Evolutionary conservation across 2,113 vertebrate species (phyloP).

Genomic region (Cochlearius cochlearius): DNA sequence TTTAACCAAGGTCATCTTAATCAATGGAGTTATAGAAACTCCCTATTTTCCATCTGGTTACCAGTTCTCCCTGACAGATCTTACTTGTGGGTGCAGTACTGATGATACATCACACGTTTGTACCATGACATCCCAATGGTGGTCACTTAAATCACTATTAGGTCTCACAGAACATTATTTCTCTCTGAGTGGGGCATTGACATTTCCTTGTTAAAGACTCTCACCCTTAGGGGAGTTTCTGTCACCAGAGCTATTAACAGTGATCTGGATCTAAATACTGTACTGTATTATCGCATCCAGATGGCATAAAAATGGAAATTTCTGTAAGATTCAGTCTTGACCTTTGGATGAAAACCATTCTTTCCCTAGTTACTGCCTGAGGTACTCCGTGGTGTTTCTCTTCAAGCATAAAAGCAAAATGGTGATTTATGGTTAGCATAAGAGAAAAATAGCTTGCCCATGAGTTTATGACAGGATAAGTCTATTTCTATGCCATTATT

Average conservation of each 20-base stretch:
- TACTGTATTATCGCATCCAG: neutral
- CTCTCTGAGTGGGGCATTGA: constrained; percentile 41
- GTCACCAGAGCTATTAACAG: constrained; percentile 56
- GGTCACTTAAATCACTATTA: constrained; percentile 41
- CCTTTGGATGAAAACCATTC: constrained; percentile 61
- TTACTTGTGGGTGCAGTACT: neutral
- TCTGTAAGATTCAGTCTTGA: constrained; percentile 47
- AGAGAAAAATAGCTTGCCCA: constrained; percentile 14
- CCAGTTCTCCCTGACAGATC: neutral
- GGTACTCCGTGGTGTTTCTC: constrained; percentile 2
- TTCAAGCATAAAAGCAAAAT: constrained; percentile 35
- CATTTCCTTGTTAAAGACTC: constrained; percentile 66
- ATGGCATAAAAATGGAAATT: constrained; percentile 68
- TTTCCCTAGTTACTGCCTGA: neutral
- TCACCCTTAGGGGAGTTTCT: constrained; percentile 40
- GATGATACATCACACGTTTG: neutral
- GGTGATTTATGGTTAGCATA: constrained; percentile 50
- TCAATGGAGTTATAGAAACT: neutral
- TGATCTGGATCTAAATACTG: constrained; percentile 47
- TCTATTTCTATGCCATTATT: constrained; percentile 7
- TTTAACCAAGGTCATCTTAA: neutral
- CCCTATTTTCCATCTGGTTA: neutral
- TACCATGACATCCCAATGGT: neutral
- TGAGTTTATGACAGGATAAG: neutral
- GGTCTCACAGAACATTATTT: constrained; percentile 34